Evolutionary conservation across 2,888 invertebrate genomes (phyloP).

Genomic region (Poecilus cupreus): DNA sequence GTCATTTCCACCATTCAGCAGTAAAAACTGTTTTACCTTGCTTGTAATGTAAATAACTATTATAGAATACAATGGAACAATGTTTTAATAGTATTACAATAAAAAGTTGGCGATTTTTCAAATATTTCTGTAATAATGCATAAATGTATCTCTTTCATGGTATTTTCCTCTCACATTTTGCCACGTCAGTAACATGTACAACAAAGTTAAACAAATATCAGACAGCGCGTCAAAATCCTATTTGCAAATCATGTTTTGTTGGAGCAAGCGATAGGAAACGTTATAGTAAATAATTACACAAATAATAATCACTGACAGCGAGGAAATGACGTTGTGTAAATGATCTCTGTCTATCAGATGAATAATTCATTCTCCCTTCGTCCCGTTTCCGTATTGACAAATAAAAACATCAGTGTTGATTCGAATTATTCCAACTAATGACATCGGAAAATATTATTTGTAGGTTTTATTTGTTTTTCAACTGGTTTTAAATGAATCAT

Average conservation of each 20-base stretch:
- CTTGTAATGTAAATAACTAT: too few species aligned
- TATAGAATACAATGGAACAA: too few species aligned
- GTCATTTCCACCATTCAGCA: too few species aligned
- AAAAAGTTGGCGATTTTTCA: too few species aligned
- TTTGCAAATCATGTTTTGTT: conserved; percentile 8
- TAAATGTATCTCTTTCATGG: too few species aligned
- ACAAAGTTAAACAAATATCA: too few species aligned
- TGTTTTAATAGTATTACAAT: too few species aligned
- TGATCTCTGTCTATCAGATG: background rate
- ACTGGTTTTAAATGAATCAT: background rate
- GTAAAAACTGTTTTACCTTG: too few species aligned
- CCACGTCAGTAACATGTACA: too few species aligned
- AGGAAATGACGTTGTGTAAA: conserved; percentile 29
- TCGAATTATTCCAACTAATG: background rate
- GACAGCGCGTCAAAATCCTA: background rate
- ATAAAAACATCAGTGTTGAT: conserved; percentile 15
- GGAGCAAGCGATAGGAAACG: background rate
- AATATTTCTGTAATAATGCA: too few species aligned
- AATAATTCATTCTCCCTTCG: conserved; percentile 4
- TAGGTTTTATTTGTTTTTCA: background rate
- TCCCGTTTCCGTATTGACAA: conserved; percentile 20
- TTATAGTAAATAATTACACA: conserved; percentile 29
- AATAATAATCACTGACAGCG: conserved; percentile 7
- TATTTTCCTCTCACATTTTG: too few species aligned
- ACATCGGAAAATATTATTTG: conserved; percentile 1